These are phyloP conservation scores for Pelagia noctiluca DNA, from an alignment of 30 jellyfish, hydroid and myxozoan species.

Conservation along the genomic window DNA sequence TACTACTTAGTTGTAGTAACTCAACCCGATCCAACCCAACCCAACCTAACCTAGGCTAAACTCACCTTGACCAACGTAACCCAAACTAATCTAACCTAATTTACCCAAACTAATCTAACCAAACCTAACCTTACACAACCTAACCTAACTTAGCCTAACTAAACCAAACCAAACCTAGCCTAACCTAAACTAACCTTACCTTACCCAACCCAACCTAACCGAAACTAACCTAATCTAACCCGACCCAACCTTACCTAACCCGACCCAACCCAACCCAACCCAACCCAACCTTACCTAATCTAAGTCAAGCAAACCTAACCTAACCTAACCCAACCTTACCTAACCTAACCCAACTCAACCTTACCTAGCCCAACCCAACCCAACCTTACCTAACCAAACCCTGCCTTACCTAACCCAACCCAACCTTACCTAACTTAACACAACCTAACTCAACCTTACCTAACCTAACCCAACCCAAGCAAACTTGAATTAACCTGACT, in stretches of 20 bases:
- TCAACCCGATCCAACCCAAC: not conserved
- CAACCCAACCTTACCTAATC: too few species aligned
- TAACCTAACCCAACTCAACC: not conserved
- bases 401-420: not conserved
- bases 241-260: conserved; percentile 22
- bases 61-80: not conserved
- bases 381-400: not conserved
- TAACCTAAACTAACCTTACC: not conserved
- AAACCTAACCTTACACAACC: not conserved
- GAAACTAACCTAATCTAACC: too few species aligned
- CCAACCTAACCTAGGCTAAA: not conserved
- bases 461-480: not conserved
- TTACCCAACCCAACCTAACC: too few species aligned
- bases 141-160: too few species aligned
- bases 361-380: not conserved
- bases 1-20: too few species aligned
- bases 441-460: not conserved
- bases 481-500: not conserved
- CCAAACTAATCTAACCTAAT: not conserved
- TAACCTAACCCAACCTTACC: not conserved
- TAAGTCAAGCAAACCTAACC: not conserved
- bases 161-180: too few species aligned
- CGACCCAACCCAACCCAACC: conserved; percentile 2
- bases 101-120: not conserved
- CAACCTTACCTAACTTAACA: not conserved